A percentile compares a stretch with the other conserved stretches of the same genome.
These are phyloP conservation scores for Protosalanx chinensis DNA, from an alignment of 2,797 vertebrate genomes.

Conservation along the genomic window DNA sequence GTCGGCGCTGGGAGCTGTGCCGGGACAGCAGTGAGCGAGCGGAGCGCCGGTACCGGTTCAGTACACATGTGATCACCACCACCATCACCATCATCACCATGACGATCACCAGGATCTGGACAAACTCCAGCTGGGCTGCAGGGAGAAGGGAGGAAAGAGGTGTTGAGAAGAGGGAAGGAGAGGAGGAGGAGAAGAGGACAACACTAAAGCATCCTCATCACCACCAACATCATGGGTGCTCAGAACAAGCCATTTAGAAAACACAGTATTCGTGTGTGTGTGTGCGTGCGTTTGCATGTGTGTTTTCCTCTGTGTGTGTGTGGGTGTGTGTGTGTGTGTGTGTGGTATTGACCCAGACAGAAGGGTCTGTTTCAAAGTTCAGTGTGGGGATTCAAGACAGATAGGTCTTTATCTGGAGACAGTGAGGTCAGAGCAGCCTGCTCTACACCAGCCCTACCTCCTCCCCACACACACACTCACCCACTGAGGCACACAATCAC, in stretches of 20 bases:
- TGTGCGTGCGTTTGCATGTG: neutral
- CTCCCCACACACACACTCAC: conserved; percentile 5
- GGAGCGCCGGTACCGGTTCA: conserved; percentile 94
- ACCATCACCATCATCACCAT: conserved; percentile 99
- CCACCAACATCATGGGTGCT: too few species aligned
- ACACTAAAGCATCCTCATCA: too few species aligned
- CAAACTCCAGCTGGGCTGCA: conserved; percentile 95
- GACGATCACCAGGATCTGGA: conserved; percentile 96
- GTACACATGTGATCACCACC: conserved; percentile 92
- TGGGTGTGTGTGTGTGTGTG: neutral
- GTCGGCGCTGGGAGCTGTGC: conserved; percentile 78
- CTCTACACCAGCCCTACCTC: conserved; percentile 17
- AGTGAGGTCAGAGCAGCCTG: conserved; percentile 48
- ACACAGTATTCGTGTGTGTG: neutral
- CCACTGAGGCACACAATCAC: conserved; percentile 35
- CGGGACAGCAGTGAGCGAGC: conserved; percentile 87
- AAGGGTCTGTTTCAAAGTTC: conserved; percentile 31
- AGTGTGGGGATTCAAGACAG: conserved; percentile 33
- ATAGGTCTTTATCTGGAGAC: conserved; percentile 64
- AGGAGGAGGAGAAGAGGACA: neutral
- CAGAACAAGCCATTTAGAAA: neutral
- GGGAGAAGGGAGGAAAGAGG: conserved; percentile 23
- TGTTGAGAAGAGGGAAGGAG: neutral
- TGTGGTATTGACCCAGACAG: conserved; percentile 17
- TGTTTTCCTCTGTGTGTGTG: neutral